Evolutionary conservation across 2,888 invertebrate species (phyloP), one percentile per base, ranked within the genome.

Genomic region (Cactoblastis cactorum): DNA sequence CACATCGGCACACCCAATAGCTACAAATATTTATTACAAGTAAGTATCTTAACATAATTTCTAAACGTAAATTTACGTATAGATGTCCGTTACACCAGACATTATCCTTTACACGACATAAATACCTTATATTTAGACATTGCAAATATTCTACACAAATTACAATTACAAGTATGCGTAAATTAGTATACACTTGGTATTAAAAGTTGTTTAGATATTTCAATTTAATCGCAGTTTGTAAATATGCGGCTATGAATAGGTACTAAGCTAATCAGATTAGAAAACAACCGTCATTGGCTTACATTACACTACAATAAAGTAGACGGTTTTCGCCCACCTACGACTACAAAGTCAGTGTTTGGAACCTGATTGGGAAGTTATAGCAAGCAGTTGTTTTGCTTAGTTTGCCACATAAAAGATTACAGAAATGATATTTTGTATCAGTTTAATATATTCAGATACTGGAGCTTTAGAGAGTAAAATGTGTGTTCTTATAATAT

Each of bases 261-360:
- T 28, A 17, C 11, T 41, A 41, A 43, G 41, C 33, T 67, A 64
- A 68, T 67, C 62, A 70, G 69, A 72, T 77, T 74, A 74, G 70
- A 67, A 77, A 77, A 74, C 78, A 74, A 71, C 69, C 38, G 66
- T 67, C 66, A 57, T 63, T 69, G 61, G 60, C 55, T 59, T 57
- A 52, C 62, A 55, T 59, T 52, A 58, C 58, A 55, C 63, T 59
- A 59, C 62, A 64, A 63, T 71, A 64, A 66, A 70, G 67, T 65
- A 63, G 63, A 62, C 65, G 67, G 69, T 77, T 69, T 64, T 69
- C 34, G 50, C 35, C 41, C 33, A 33, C 61, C 63, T 67, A 63
- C 63, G 50, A 63, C 60, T 50, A 62, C 64, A 54, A 54, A 19
- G 4, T 19, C 46, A 35, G 28, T 24, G 9, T 11, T 11, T 4